Evolutionary conservation across 53 echinoderm and acorn worm species (phyloP), one percentile per base, ranked within the genome.

Genomic region (Stichopus horrens): DNA sequence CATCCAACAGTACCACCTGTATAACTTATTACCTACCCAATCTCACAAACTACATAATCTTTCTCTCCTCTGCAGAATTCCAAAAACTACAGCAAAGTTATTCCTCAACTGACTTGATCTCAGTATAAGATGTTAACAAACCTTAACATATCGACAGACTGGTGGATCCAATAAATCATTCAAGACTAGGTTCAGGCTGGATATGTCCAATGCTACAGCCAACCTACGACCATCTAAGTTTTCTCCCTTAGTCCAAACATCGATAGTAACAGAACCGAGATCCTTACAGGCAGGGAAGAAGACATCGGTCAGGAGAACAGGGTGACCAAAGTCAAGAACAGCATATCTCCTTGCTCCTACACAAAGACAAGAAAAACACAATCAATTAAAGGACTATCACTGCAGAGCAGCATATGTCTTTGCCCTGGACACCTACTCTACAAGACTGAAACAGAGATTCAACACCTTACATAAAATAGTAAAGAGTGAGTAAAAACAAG

Each of bases 81-180:
- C 68, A n/a, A 67, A 67, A 1, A 11, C 1, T 67, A 11, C 68
- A 67, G n/a, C 68, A 67, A 1, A 67, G 1, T 37, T 37, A 37
- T 37, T 37, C 37, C 37, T 37, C 37, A 37, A 37, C 37, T 37
- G 37, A 37, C 37, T 37, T 37, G 37, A 37, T 37, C 37, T 37
- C 37, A 37, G 59, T 59, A 76, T 7, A 65, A 59, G 88, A 21
- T 37, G 3, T 74, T 9, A 10, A 57, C 83, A 84, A 86, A 99
- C 99, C 92, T 99, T 99, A 9, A 99, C 88, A 84, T 92, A 99
- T 58, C 99, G 83, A 79, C 99, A 99, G 13, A 94, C 92, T 5
- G 99, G 94, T 55, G 99, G 96, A 37, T 96, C 96, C 18, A 99
- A 87, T 8, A 99, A 92, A 54, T 99, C 99, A 91, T 95, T 99